These are phyloP conservation scores for Phallusia fumigata DNA, from an alignment of 23 tunicate genomes.

Conservation along the genomic window DNA sequence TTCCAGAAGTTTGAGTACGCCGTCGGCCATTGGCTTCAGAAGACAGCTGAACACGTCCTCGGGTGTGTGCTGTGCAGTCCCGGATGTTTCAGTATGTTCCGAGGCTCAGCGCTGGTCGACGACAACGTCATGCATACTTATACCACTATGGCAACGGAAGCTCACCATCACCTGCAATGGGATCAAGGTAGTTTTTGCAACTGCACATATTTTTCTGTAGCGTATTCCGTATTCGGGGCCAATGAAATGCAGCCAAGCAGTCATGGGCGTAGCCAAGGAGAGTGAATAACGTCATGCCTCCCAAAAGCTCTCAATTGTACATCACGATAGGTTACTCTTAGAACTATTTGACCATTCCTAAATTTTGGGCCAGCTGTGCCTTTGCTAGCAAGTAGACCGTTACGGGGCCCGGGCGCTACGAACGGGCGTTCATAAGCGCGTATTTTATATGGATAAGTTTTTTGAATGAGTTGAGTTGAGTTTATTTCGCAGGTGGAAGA, in stretches of 20 bases:
- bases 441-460: too few species aligned
- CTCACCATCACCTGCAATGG: slow-evolving; percentile 86
- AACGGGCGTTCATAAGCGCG: too few species aligned
- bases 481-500: too few species aligned
- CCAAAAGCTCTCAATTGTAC: neutral
- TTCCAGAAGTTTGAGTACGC: slow-evolving; percentile 99
- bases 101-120: slow-evolving; percentile 75
- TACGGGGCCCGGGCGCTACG: too few species aligned
- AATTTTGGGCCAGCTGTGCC: too few species aligned
- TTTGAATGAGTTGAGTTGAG: too few species aligned
- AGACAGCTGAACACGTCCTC: slow-evolving; percentile 97
- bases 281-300: neutral
- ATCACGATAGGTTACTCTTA: too few species aligned
- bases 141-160: slow-evolving; percentile 75
- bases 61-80: slow-evolving; percentile 99
- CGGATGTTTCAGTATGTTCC: slow-evolving; percentile 95
- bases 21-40: slow-evolving; percentile 99
- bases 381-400: too few species aligned
- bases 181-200: slow-evolving; percentile 64
- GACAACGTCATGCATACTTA: slow-evolving; percentile 81
- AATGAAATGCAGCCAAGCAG: too few species aligned
- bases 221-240: neutral
- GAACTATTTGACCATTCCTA: too few species aligned
- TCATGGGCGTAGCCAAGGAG: too few species aligned
- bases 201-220: neutral